These are phyloP conservation scores for Mastomys coucha DNA, from an alignment of 2,113 vertebrate species.

Conservation along the genomic window DNA sequence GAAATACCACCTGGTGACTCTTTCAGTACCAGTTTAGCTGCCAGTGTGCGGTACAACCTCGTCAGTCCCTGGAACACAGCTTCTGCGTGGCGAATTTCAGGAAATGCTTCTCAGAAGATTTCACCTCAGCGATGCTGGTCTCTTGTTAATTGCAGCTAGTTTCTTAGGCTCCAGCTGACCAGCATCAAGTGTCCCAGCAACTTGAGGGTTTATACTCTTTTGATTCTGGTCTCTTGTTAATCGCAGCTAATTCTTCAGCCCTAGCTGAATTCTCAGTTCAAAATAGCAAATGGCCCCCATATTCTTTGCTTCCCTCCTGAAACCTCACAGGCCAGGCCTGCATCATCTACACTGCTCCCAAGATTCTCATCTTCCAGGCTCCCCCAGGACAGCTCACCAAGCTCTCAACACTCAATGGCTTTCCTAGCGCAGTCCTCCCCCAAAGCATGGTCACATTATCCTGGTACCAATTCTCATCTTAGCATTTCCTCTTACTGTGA, in stretches of 20 bases:
- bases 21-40: not conserved
- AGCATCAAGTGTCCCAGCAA: not conserved
- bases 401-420: not conserved
- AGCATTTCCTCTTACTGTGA: not conserved
- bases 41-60: not conserved
- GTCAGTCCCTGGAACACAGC: not conserved
- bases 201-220: too few species aligned
- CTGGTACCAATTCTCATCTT: not conserved
- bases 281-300: too few species aligned
- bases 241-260: too few species aligned
- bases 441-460: not conserved
- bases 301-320: not conserved
- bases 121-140: not conserved
- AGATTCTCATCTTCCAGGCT: not conserved
- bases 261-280: too few species aligned
- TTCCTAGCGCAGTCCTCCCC: not conserved
- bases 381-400: not conserved
- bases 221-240: not conserved
- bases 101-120: not conserved
- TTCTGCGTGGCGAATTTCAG: not conserved
- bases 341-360: not conserved
- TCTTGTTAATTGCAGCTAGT: not conserved
- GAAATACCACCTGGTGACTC: not conserved
- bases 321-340: not conserved
- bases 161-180: not conserved